Percentiles rank a stretch among this genome's conserved stretches.
Evolutionary conservation across 2,113 vertebrate species (phyloP).

Genomic region (Gavialis gangeticus): DNA sequence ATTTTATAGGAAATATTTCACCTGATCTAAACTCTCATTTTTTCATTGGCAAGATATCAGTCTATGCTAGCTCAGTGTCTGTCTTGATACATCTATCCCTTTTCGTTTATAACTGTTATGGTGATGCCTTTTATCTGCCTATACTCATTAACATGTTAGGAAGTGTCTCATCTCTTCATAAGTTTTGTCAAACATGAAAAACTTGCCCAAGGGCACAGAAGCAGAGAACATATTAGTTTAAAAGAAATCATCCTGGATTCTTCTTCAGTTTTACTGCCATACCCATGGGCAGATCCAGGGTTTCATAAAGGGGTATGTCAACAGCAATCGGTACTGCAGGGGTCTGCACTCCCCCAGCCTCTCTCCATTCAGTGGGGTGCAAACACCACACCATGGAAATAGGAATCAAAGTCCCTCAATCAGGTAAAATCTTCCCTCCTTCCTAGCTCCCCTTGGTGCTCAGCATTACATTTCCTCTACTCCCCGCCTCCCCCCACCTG

Average conservation of each 20-base stretch:
- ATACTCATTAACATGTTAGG: not conserved
- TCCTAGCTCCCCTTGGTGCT: too few species aligned
- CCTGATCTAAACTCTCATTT: not conserved
- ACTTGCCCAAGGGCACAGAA: not conserved
- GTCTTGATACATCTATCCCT: not conserved
- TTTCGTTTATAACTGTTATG: not conserved
- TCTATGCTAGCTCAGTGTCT: not conserved
- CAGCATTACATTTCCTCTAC: too few species aligned
- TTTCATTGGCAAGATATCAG: not conserved
- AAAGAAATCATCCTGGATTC: not conserved
- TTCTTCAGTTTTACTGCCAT: not conserved
- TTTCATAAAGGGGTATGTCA: too few species aligned
- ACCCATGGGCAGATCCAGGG: too few species aligned
- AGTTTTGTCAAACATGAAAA: not conserved
- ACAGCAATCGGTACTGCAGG: too few species aligned
- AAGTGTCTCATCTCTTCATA: not conserved
- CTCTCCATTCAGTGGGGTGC: too few species aligned
- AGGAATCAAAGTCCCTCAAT: too few species aligned
- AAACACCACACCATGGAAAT: too few species aligned
- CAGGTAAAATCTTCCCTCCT: too few species aligned
- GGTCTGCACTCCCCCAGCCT: too few species aligned
- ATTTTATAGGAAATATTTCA: not conserved
- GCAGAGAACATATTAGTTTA: not conserved
- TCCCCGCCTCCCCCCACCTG: too few species aligned
- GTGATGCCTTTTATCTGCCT: not conserved